Evolutionary conservation across 2,113 vertebrate species (phyloP).

Genomic region (Pelecanoides urinatrix): DNA sequence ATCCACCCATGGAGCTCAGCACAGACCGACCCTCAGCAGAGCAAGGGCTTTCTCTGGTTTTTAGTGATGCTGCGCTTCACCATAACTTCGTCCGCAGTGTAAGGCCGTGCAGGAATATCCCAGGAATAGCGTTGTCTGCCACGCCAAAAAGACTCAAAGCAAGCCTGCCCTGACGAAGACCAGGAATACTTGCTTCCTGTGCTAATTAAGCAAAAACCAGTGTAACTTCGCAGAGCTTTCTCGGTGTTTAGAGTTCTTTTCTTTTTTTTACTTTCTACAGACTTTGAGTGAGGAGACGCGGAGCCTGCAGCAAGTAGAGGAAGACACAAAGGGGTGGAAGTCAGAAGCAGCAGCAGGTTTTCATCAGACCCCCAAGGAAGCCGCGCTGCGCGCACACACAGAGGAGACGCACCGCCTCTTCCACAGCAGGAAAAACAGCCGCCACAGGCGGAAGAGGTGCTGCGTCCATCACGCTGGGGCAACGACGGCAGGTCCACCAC

Average conservation of each 20-base stretch:
- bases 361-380: not conserved
- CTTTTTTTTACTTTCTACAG: not conserved
- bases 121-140: not conserved
- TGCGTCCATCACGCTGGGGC: rapidly evolving
- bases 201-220: not conserved
- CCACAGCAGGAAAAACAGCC: not conserved
- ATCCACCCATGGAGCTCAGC: rapidly evolving
- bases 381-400: rapidly evolving
- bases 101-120: not conserved
- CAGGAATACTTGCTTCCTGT: not conserved
- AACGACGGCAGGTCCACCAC: rapidly evolving
- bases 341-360: not conserved
- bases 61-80: not conserved
- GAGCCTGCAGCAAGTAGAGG: not conserved
- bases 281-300: rapidly evolving
- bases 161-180: rapidly evolving
- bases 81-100: not conserved
- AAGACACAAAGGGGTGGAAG: not conserved
- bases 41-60: not conserved
- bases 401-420: not conserved
- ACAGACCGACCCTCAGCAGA: rapidly evolving
- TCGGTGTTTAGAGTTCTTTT: not conserved
- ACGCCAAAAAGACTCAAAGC: rapidly evolving
- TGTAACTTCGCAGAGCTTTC: rapidly evolving
- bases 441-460: not conserved